A percentile compares a stretch with the other conserved stretches of the same genome.
phyloP scores from a whole-genome alignment of 2,888 invertebrate species.

The Folsomia candida region DNA sequence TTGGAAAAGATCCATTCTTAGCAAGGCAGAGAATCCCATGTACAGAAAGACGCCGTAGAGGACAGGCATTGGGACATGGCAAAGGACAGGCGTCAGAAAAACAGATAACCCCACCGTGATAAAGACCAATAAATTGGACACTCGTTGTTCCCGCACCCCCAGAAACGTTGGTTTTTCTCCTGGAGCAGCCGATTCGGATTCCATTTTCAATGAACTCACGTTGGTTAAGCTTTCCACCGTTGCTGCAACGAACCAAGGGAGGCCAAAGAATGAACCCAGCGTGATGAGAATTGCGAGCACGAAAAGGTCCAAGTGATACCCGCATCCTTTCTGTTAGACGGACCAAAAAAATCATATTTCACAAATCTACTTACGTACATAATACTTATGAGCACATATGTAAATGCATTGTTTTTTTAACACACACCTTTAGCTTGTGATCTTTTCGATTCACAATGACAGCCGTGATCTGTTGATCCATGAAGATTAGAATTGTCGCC shows the following conservation, averaged over 20 bases:
- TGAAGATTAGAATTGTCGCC: constrained; percentile 62
- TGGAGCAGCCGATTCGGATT: constrained; percentile 57
- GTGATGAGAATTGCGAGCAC: constrained; percentile 55
- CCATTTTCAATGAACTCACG: constrained; percentile 56
- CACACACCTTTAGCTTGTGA: constrained; percentile 59
- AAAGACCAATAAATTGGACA: constrained; percentile 60
- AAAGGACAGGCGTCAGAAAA: constrained; percentile 57
- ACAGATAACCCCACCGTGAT: constrained; percentile 61
- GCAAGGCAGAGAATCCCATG: constrained; percentile 60
- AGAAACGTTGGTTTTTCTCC: constrained; percentile 58
- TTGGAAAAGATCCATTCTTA: constrained; percentile 60
- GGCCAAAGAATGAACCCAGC: constrained; percentile 56
- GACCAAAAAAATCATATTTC: too few species aligned
- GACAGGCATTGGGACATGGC: constrained; percentile 60
- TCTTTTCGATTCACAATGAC: constrained; percentile 64
- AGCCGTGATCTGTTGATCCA: constrained; percentile 65
- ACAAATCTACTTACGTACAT: too few species aligned
- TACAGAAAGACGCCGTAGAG: constrained; percentile 62
- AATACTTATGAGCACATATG: too few species aligned
- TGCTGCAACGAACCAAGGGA: constrained; percentile 59
- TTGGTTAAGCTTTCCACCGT: constrained; percentile 59
- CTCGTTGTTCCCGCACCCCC: constrained; percentile 58
- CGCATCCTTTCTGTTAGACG: constrained; percentile 55
- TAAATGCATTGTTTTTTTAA: too few species aligned
- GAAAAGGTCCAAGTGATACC: constrained; percentile 58